phyloP scores from a whole-genome alignment of 2,888 invertebrate genomes.

The Caenorhabditis sp. region DNA sequence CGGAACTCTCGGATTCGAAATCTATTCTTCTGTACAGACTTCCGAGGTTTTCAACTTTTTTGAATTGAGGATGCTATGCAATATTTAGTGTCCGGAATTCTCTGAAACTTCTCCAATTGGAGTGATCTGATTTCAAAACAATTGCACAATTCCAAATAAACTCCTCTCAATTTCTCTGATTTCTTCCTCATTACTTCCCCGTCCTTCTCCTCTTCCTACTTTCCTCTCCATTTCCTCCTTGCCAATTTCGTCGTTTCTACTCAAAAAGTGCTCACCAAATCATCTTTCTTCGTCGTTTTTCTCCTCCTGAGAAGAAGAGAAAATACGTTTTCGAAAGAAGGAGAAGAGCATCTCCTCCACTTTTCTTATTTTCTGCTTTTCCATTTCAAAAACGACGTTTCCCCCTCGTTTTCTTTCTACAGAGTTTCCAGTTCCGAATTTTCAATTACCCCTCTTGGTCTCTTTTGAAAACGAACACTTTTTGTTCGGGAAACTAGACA shows the following conservation, averaged over 20 bases:
- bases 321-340: constrained; percentile 43
- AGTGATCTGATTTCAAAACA: neutral
- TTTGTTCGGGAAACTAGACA: neutral
- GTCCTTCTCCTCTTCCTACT: neutral
- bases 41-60: no score
- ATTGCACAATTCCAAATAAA: neutral
- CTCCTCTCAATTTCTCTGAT: neutral
- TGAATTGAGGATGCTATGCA: no score
- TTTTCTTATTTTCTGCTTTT: constrained; percentile 23
- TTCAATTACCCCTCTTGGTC: constrained; percentile 21
- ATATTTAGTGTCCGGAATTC: no score
- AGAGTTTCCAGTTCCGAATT: neutral
- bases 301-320: constrained; percentile 26
- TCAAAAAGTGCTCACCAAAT: constrained; percentile 46
- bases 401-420: neutral
- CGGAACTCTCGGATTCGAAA: constrained; percentile 69
- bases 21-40: constrained; percentile 1
- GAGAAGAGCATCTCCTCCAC: constrained; percentile 17
- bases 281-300: constrained; percentile 36
- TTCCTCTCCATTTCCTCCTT: constrained; percentile 28
- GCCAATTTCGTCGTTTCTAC: constrained; percentile 15
- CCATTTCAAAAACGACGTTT: constrained; percentile 30
- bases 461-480: constrained; percentile 14
- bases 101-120: neutral
- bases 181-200: constrained; percentile 8